Evolutionary conservation across 2,113 vertebrate genomes (phyloP), one percentile per base, ranked within the genome.

Genomic region (Baryphthengus martii): DNA sequence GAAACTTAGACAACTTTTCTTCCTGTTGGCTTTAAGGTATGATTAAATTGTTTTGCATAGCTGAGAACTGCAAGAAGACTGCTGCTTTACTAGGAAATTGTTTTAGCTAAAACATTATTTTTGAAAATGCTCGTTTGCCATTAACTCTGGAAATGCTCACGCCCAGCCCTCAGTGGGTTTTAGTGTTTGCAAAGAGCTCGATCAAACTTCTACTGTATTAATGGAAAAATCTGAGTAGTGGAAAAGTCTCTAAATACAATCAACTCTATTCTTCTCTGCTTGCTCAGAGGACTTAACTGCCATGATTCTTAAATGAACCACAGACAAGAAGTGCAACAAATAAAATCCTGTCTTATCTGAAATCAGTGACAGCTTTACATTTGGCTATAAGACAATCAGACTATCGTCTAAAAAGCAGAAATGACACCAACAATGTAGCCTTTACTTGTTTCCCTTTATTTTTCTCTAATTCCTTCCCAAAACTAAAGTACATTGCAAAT

Each of bases 101-200:
- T 84, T 92, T 87, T 86, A 81, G 76, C 86, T 85, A 83, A 73
- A 88, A 92, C 52, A 87, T 71, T 89, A 74, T 45, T 97, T 96
- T 95, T 94, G 24, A 93, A 93, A 94, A 84, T 74, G 68, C 63
- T 95, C 73, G 21, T 84, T 90, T 94, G 56, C 26, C 73, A 49
- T 93, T 89, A 94, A 71, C 90, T 83, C 88, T 93, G 95, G 75
- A 96, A 95, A 81, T 63, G 79, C n/a, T 95, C 92, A 93, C 93
- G 0, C 90, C 93, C 85, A 93, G 68, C 82, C 95, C 95, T 96
- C 85, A 71, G 93, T 91, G 95, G 83, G 28, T 93, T 96, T 93
- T 56, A 86, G 55, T 84, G 55, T 87, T 91, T 92, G 73, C 31
- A 78, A 84, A 96, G 67, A 50, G 61, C 83, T 94, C 72, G 62